Evolutionary conservation across 2,797 vertebrate genomes (phyloP).

Genomic region (Prionace glauca): DNA sequence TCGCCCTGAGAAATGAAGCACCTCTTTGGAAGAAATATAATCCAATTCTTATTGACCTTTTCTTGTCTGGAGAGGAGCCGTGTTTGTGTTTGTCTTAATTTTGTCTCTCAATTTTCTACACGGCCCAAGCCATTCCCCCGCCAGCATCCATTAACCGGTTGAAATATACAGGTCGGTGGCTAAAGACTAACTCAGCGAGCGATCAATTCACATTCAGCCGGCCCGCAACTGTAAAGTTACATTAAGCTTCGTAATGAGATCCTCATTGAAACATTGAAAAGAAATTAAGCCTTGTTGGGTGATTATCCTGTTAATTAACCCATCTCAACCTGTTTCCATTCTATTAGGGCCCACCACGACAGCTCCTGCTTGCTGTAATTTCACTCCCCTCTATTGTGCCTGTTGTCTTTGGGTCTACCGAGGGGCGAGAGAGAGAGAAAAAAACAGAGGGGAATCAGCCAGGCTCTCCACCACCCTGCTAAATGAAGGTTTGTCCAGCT

Average conservation of each 20-base stretch:
- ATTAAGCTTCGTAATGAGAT: constrained; percentile 86
- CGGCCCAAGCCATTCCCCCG: neutral
- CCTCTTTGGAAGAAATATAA: neutral
- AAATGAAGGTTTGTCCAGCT: constrained; percentile 52
- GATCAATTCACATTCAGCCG: constrained; percentile 57
- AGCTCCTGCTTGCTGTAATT: constrained; percentile 41
- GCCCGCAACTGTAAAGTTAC: constrained; percentile 56
- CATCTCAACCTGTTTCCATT: constrained; percentile 57
- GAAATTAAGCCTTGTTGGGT: constrained; percentile 68
- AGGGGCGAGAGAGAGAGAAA: neutral
- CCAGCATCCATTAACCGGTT: neutral
- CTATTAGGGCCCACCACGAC: constrained; percentile 57
- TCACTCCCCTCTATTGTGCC: constrained; percentile 57
- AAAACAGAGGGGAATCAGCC: constrained; percentile 41
- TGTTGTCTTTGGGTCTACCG: constrained; percentile 37
- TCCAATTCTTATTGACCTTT: neutral
- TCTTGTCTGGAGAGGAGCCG: neutral
- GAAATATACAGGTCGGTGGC: neutral
- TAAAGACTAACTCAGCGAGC: constrained; percentile 43
- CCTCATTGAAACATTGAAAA: constrained; percentile 73
- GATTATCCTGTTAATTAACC: constrained; percentile 85
- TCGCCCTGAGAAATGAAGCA: neutral
- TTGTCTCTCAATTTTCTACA: neutral
- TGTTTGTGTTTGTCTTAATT: neutral
- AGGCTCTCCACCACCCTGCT: constrained; percentile 53